Evolutionary conservation across 2,113 vertebrate genomes (phyloP).

Genomic region (Rhombomys opimus): DNA sequence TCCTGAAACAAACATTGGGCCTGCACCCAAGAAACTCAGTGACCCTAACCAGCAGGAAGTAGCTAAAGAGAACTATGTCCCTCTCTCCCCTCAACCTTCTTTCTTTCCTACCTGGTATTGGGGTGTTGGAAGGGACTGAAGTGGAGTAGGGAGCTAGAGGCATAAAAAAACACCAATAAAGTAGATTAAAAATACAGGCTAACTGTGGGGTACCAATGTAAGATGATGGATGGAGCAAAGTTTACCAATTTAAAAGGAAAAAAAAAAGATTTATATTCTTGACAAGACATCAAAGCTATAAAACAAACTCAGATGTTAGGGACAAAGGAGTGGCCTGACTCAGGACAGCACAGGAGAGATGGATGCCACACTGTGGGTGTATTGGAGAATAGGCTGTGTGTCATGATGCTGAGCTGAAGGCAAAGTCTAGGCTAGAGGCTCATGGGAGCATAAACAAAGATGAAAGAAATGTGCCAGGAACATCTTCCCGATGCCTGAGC

Average conservation of each 20-base stretch:
- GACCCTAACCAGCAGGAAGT: no score
- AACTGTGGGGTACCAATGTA: no score
- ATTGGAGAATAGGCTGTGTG: neutral
- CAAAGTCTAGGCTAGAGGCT: neutral
- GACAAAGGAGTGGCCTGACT: neutral
- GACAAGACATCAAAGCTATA: neutral
- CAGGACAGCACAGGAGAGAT: neutral
- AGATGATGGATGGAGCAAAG: neutral
- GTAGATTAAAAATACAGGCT: no score
- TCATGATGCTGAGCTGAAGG: neutral
- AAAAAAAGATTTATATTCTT: neutral
- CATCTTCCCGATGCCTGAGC: neutral
- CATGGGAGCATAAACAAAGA: neutral
- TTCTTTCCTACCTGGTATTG: no score
- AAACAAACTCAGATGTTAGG: neutral
- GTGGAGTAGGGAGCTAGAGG: no score
- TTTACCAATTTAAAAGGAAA: neutral
- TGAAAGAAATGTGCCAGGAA: neutral
- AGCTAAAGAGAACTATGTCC: no score
- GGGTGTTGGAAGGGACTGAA: no score
- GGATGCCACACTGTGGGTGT: neutral
- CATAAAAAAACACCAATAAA: no score
- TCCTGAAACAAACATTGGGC: no score
- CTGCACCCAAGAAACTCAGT: no score
- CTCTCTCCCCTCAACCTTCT: no score